Evolutionary conservation across 2,888 invertebrate species (phyloP).

Genomic region (Graphium colonna): DNA sequence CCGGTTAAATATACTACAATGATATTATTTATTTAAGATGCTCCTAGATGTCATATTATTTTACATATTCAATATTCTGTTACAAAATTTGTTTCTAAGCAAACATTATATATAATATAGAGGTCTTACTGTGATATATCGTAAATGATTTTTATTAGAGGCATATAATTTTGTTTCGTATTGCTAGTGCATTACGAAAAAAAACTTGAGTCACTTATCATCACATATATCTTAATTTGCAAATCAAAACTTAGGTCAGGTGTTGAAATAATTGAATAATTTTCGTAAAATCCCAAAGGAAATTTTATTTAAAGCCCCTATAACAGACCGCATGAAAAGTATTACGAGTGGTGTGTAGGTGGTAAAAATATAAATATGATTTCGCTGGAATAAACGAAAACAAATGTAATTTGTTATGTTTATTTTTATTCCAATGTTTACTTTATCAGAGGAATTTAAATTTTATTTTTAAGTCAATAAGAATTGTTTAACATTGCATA

Average conservation of each 20-base stretch:
- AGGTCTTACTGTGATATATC: too few species aligned
- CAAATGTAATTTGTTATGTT: constrained; percentile 7
- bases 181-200: too few species aligned
- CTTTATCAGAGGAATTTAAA: neutral
- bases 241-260: neutral
- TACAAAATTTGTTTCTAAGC: too few species aligned
- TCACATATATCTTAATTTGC: neutral
- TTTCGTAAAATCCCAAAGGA: constrained; percentile 1
- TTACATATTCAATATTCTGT: too few species aligned
- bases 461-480: neutral
- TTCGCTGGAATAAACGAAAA: constrained; percentile 9
- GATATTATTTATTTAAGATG: too few species aligned
- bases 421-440: neutral
- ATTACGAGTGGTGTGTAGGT: constrained; percentile 4
- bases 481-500: neutral
- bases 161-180: too few species aligned
- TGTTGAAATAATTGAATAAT: constrained; percentile 13
- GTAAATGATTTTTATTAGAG: too few species aligned
- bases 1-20: too few species aligned
- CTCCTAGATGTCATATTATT: too few species aligned
- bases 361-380: constrained; percentile 15
- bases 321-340: constrained; percentile 14
- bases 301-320: constrained; percentile 17
- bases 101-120: too few species aligned
- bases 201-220: too few species aligned